Base-by-base conservation (phyloP, 2,888 invertebrate genomes). In the Synergus gifuensis region DNA sequence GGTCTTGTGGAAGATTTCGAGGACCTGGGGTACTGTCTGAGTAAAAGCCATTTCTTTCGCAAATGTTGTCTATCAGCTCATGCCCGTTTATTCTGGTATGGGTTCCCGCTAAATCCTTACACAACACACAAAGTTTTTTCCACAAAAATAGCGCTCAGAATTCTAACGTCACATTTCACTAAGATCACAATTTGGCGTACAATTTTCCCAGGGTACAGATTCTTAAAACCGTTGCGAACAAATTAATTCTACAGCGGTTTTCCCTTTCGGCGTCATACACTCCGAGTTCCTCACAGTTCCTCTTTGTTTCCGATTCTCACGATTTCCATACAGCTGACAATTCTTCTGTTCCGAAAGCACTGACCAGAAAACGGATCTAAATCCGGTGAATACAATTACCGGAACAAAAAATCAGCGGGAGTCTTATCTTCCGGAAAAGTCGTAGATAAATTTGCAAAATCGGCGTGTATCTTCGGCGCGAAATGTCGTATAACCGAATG, bases 391-490 rank as follows among this genome's bases (percentile, higher is more conserved):
- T 7, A 62, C 28, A 14, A 22, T 62, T 62, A 62, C 62, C 28
- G 62, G 62, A 62, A 62, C 28, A 22, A 28, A 28, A 62, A 62
- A 62, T 18, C 28, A 62, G 54, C 54, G 40, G 54, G 28, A 73
- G 54, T 58, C 54, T 16, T 28, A 36, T 9, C 54, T 73, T 54
- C 11, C n/a, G 46, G 67, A 46, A 67, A 49, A 54, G 73, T 54
- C 73, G 73, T 36, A 40, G 54, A 49, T 16, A 73, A 73, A 36
- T 58, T 54, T 73, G 54, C 54, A 49, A 73, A 36, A 73, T 54
- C 54, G 22, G 69, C 69, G 49, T 54, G 54, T 49, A n/a, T 66
- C n/a, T 73, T 73, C 73, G 73, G 73, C 73, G 73, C 73, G 73
- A 73, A 73, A 73, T 54, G 40, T 36, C 54, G 40, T 40, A 58